Percentiles rank a stretch among this genome's conserved stretches.
Evolutionary conservation across 1,140 invertebrate genomes (phyloP).

Genomic region (Bradynema listronoti): DNA sequence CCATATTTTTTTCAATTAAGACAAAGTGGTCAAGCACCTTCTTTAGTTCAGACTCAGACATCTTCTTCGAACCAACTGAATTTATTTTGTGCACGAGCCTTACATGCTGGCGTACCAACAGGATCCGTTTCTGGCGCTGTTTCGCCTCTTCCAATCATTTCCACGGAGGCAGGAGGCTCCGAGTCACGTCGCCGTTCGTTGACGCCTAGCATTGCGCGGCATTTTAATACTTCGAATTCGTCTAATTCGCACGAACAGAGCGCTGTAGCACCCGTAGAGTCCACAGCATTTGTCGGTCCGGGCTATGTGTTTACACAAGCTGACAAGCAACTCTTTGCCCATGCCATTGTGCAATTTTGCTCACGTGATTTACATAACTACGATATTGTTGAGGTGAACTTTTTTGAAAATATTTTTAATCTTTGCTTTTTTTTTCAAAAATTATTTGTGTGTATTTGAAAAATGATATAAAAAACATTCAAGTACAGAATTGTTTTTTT

Average conservation of each 20-base stretch:
- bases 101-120: too few relatives aligned
- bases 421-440: conserved; percentile 9
- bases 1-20: too few relatives aligned
- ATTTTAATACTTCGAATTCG: too few relatives aligned
- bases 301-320: conserved; percentile 45
- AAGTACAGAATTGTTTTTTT: conserved; percentile 23
- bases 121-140: background rate
- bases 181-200: too few relatives aligned
- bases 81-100: too few relatives aligned
- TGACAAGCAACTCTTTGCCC: conserved; percentile 47
- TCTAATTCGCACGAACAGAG: too few relatives aligned
- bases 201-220: too few relatives aligned
- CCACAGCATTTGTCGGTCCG: conserved; percentile 17
- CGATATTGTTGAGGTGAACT: conserved; percentile 40
- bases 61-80: too few relatives aligned
- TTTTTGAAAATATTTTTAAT: conserved; percentile 13
- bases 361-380: conserved; percentile 50
- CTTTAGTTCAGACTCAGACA: too few relatives aligned
- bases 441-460: too few relatives aligned
- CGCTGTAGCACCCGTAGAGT: background rate
- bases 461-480: too few relatives aligned
- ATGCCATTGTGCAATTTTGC: conserved; percentile 51
- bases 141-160: background rate
- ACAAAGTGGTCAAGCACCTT: too few relatives aligned
- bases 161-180: background rate